These are phyloP conservation scores for Oryzias woworae DNA, from an alignment of 2,113 vertebrate species.

Conservation along the genomic window DNA sequence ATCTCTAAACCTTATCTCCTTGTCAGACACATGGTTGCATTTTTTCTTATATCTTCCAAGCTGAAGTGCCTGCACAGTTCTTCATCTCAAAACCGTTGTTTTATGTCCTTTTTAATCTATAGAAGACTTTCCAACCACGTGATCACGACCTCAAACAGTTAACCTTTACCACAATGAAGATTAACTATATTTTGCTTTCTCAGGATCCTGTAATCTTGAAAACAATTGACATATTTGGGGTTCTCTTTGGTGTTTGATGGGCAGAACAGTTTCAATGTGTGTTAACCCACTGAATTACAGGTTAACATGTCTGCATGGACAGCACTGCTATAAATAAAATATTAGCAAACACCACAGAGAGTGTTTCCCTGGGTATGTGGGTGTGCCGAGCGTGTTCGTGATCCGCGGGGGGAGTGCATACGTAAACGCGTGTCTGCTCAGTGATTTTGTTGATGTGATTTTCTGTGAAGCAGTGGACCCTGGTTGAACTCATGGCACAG, in stretches of 20 bases:
- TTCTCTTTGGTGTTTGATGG: slow-evolving; percentile 5
- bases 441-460: slow-evolving; percentile 46
- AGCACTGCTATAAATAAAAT: slow-evolving; percentile 51
- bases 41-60: slow-evolving; percentile 37
- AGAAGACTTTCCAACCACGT: too few relatives aligned
- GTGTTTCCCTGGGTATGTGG: background rate
- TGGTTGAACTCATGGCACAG: slow-evolving; percentile 35
- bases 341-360: slow-evolving; percentile 28
- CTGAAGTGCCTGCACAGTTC: slow-evolving; percentile 40
- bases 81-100: slow-evolving; percentile 23
- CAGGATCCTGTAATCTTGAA: too few relatives aligned
- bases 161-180: too few relatives aligned
- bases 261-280: slow-evolving; percentile 12
- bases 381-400: slow-evolving; percentile 7
- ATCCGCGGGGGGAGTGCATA: background rate
- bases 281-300: slow-evolving; percentile 25
- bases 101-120: slow-evolving; percentile 16
- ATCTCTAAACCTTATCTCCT: slow-evolving; percentile 30
- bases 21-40: background rate
- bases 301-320: slow-evolving; percentile 38
- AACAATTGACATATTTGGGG: slow-evolving; percentile 15
- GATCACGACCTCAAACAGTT: too few relatives aligned
- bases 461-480: slow-evolving; percentile 41
- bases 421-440: slow-evolving; percentile 3
- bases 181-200: too few relatives aligned